These are phyloP conservation scores for Bibio marci DNA, from an alignment of 2,888 invertebrate species.

Conservation along the genomic window DNA sequence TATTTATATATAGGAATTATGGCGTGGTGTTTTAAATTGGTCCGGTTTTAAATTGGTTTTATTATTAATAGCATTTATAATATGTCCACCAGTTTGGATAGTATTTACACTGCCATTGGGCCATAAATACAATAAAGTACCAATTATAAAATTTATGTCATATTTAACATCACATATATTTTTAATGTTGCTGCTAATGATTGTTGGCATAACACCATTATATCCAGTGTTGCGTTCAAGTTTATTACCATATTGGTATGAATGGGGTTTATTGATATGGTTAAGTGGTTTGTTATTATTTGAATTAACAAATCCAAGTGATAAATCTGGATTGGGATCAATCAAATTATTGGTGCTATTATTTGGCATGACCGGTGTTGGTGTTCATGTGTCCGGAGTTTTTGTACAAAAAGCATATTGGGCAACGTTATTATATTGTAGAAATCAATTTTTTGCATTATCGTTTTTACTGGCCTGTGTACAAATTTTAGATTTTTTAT, in stretches of 20 bases:
- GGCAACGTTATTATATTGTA: conserved; percentile 79
- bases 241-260: conserved; percentile 85
- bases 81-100: conserved; percentile 93
- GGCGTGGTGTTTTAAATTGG: conserved; percentile 96
- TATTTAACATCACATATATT: conserved; percentile 98
- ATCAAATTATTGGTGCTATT: conserved; percentile 75
- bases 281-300: conserved; percentile 86
- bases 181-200: conserved; percentile 79
- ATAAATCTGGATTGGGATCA: conserved; percentile 92
- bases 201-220: conserved; percentile 78
- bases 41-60: conserved; percentile 87
- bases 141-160: conserved; percentile 99
- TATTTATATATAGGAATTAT: conserved; percentile 59
- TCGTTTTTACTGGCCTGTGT: conserved; percentile 93
- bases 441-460: conserved; percentile 93
- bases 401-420: conserved; percentile 51
- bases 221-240: conserved; percentile 64
- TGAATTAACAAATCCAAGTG: conserved; percentile 94
- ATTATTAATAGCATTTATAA: conserved; percentile 78
- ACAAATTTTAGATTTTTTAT: conserved; percentile 92
- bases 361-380: conserved; percentile 79
- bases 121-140: conserved; percentile 93
- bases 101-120: conserved; percentile 88
- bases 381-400: conserved; percentile 68
- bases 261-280: conserved; percentile 90